These are phyloP conservation scores for Morus bassanus DNA, from an alignment of 2,797 vertebrate genomes.

Conservation along the genomic window DNA sequence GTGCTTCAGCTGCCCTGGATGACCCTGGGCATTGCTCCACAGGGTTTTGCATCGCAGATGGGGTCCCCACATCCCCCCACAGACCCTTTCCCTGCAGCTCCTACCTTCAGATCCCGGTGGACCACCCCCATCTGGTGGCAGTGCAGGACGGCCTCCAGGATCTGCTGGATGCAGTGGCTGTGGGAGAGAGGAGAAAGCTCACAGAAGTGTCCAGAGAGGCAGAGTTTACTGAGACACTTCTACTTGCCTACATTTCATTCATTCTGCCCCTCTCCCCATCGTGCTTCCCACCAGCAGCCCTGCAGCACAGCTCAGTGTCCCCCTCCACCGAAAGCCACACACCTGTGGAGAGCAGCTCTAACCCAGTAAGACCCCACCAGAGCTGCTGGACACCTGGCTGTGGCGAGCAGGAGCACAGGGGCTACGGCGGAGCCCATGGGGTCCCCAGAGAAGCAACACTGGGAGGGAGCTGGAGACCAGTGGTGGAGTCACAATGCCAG, in stretches of 20 bases:
- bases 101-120: constrained; percentile 95
- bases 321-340: neutral
- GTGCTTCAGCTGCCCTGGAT: neutral
- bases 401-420: neutral
- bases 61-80: neutral
- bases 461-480: neutral
- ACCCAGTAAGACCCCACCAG: neutral
- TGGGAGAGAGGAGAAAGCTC: neutral
- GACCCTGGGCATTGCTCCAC: neutral
- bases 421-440: neutral
- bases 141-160: constrained; percentile 94
- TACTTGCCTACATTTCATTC: neutral
- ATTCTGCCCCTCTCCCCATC: neutral
- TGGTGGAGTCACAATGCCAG: neutral
- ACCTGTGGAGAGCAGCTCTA: neutral
- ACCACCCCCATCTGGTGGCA: constrained; percentile 99
- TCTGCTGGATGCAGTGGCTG: constrained; percentile 97
- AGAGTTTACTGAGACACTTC: neutral
- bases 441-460: neutral
- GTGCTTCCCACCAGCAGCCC: neutral
- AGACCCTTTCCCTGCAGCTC: neutral
- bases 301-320: neutral
- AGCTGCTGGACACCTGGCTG: neutral
- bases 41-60: neutral
- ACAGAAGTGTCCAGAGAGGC: neutral